A percentile compares a stretch with the other conserved stretches of the same genome.
Conservation (phyloP, 2,888 invertebrate species). For the Julus scanicus region DNA sequence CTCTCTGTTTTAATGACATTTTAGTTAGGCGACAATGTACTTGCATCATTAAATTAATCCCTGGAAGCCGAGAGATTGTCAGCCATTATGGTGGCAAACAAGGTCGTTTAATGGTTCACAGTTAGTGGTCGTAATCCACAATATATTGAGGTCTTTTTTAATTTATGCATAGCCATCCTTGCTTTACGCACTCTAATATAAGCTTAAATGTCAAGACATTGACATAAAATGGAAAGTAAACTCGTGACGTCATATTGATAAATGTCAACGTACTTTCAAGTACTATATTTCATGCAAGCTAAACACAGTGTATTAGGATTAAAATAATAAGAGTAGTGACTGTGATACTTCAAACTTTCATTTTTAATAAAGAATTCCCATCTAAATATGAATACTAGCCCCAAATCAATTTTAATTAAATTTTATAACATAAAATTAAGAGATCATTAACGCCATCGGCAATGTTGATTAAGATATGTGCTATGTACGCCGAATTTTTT, state of each 20-base stretch:
- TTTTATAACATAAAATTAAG: too few relatives aligned
- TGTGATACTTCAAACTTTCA: too few relatives aligned
- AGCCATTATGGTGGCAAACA: constrained; percentile 43
- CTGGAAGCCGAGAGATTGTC: constrained; percentile 41
- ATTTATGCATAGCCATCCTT: not conserved
- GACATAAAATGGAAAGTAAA: not conserved
- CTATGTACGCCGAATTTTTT: too few relatives aligned
- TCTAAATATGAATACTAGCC: too few relatives aligned
- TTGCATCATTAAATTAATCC: constrained; percentile 44
- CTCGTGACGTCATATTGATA: not conserved
- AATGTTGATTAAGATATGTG: too few relatives aligned
- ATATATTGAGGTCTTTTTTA: not conserved
- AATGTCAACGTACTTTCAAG: not conserved
- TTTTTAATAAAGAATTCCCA: too few relatives aligned
- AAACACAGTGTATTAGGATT: not conserved
- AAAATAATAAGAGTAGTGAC: too few relatives aligned
- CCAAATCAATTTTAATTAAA: too few relatives aligned
- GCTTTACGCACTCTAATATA: not conserved
- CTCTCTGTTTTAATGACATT: constrained; percentile 43
- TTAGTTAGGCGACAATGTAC: constrained; percentile 43
- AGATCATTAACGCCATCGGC: too few relatives aligned
- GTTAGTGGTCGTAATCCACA: constrained; percentile 22
- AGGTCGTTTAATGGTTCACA: constrained; percentile 47
- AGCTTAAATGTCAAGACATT: constrained; percentile 11
- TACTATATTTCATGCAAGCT: not conserved